Conservation (phyloP, 1,140 invertebrate species). For the Pogonomyrmex barbatus region DNA sequence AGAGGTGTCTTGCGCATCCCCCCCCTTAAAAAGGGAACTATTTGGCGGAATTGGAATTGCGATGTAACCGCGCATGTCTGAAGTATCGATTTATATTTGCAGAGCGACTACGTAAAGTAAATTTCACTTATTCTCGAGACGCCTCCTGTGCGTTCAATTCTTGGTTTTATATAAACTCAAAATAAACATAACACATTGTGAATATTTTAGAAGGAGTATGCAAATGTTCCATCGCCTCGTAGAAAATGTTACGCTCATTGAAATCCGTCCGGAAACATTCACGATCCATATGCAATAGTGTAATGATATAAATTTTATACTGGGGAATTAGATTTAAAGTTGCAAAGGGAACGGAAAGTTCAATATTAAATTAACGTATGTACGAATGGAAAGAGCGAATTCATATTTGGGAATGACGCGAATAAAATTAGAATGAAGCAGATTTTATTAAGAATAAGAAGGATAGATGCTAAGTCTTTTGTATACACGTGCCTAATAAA, state of each 20-base stretch:
- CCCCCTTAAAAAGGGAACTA: background rate
- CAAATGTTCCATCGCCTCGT: conserved; percentile 5
- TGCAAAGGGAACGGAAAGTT: background rate
- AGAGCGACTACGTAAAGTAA: background rate
- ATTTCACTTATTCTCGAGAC: background rate
- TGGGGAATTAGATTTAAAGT: background rate
- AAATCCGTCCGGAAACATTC: background rate
- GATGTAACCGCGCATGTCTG: conserved; percentile 20
- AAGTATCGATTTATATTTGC: conserved; percentile 42
- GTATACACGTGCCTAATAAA: background rate
- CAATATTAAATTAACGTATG: background rate
- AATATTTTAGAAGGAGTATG: conserved; percentile 6
- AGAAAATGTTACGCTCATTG: conserved; percentile 4
- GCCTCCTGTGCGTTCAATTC: background rate
- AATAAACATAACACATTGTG: background rate
- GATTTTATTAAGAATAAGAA: conserved; percentile 9
- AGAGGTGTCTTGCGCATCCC: background rate
- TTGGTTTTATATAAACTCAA: background rate
- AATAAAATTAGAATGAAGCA: background rate
- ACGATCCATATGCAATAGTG: background rate
- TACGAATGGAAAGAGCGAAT: background rate
- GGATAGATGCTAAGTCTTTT: conserved; percentile 18
- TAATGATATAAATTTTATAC: background rate
- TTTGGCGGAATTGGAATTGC: conserved; percentile 17
- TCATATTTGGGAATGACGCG: background rate